Percentiles rank a stretch among this genome's conserved stretches.
Evolutionary conservation across 2,888 invertebrate species (phyloP).

Genomic region (Neoaliturus tenellus): DNA sequence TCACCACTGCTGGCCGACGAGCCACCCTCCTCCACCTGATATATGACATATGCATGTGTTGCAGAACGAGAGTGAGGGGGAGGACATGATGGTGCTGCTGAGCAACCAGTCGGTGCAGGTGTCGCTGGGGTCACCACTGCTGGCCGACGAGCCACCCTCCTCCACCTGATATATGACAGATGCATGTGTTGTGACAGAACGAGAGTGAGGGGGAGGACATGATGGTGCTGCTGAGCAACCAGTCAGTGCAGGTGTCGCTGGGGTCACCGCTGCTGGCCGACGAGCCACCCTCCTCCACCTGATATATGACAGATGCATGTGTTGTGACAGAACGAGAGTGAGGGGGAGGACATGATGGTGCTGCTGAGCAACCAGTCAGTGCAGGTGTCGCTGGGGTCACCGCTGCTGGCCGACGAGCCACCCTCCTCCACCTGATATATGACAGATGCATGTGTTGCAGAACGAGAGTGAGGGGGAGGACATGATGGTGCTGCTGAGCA

Average conservation of each 20-base stretch:
- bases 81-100: constrained; percentile 73
- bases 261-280: constrained; percentile 80
- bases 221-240: constrained; percentile 71
- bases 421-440: no score
- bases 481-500: constrained; percentile 71
- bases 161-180: constrained; percentile 7
- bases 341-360: constrained; percentile 75
- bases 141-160: no score
- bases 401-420: no score
- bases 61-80: constrained; percentile 82
- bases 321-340: no score
- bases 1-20: no score
- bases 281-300: no score
- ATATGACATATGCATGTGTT: no score
- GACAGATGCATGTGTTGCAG: constrained; percentile 71
- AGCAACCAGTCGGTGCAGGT: constrained; percentile 75
- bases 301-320: no score
- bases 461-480: constrained; percentile 81
- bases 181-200: constrained; percentile 72
- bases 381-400: constrained; percentile 79
- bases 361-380: constrained; percentile 75
- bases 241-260: constrained; percentile 81
- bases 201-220: constrained; percentile 79
- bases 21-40: no score
- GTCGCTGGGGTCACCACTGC: constrained; percentile 80